Evolutionary conservation across 1,140 invertebrate genomes (phyloP), one percentile per base, ranked within the genome.

Genomic region (Tetragnatha versicolor): DNA sequence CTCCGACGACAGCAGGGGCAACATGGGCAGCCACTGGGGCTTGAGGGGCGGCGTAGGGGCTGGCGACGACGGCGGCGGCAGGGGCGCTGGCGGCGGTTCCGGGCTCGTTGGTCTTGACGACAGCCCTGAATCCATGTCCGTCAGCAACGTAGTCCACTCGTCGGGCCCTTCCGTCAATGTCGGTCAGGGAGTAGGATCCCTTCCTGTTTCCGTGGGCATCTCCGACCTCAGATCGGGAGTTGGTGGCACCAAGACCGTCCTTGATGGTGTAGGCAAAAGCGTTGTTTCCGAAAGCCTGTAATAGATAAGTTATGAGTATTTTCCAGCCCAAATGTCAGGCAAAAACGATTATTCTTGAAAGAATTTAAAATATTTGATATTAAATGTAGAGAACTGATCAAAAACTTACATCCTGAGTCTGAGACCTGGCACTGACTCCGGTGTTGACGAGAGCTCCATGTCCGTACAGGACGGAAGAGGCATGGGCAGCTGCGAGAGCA

Each of bases 241-340:
- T 83, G n/a, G 55, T 72, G n/a, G 82, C 79, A n/a, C 81, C 81
- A 7, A 65, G 31, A 12, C 47, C 65, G 22, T 83, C 82, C 33
- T 45, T 61, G 33, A 83, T 81, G 20, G 80, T 61, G 39, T 83
- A 83, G 22, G 39, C 80, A 49, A 83, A 83, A 53, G 70, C n/a
- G n/a, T 83, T 82, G 35, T 82, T 82, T 20, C 80, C 82, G 29
- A 79, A 63, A 33, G 33, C 79, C 82, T 82, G 17, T n/a, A n/a
- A n/a, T n/a, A n/a, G n/a, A n/a, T n/a, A n/a, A n/a, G n/a, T n/a
- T n/a, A n/a, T n/a, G n/a, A n/a, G n/a, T n/a, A n/a, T n/a, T n/a
- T n/a, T n/a, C n/a, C n/a, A n/a, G n/a, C n/a, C n/a, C n/a, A n/a
- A n/a, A n/a, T n/a, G n/a, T n/a, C n/a, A n/a, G n/a, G n/a, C n/a